A percentile compares a stretch with the other conserved stretches of the same genome.
phyloP scores from a whole-genome alignment of 2,888 invertebrate genomes.

The Boloria selene region DNA sequence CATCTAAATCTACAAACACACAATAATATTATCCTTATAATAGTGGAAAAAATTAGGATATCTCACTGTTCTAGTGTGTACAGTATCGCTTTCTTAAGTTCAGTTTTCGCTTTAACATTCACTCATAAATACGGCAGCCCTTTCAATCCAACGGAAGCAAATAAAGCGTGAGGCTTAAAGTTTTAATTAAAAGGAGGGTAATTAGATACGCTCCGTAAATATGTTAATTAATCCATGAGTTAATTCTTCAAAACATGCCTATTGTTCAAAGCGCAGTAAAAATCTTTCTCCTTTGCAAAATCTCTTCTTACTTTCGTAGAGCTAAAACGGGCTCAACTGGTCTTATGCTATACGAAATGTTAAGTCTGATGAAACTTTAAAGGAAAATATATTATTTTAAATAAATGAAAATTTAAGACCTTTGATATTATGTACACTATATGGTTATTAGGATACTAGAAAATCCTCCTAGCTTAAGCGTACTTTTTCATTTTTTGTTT shows the following conservation, averaged over 20 bases:
- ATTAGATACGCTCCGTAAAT: conserved; percentile 76
- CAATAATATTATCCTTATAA: too few species aligned
- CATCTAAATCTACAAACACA: too few species aligned
- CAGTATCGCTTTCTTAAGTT: conserved; percentile 23
- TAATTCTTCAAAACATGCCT: conserved; percentile 74
- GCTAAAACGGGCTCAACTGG: conserved; percentile 17
- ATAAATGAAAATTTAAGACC: not conserved
- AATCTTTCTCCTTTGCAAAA: conserved; percentile 46
- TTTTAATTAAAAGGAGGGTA: conserved; percentile 77
- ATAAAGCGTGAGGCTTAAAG: conserved; percentile 70
- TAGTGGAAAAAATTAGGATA: not conserved
- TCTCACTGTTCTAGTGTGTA: conserved; percentile 14
- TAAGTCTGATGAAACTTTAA: not conserved
- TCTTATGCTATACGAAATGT: conserved; percentile 15
- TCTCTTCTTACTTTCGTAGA: conserved; percentile 23
- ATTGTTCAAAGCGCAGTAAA: conserved; percentile 73
- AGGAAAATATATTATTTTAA: conserved; percentile 23
- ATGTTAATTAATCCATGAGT: conserved; percentile 78
- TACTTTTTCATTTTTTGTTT: too few species aligned
- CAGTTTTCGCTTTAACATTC: conserved; percentile 33
- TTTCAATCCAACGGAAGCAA: conserved; percentile 59
- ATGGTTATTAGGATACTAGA: too few species aligned
- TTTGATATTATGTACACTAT: too few species aligned
- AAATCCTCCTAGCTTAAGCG: too few species aligned
- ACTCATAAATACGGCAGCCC: conserved; percentile 44